Percentiles rank a stretch among this genome's conserved stretches.
Conservation (phyloP, 2,113 vertebrate species). For the pig (Sus scrofa) region T2T-Sscrofa CM000827.6:94195001-94195500, state of each 20-base stretch:
- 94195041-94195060: neutral
- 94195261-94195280: neutral
- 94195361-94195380: neutral
- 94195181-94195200: conserved; percentile 6
- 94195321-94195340: conserved; percentile 5
- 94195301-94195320: neutral
- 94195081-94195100: neutral
- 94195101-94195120: neutral
- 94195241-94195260: neutral
- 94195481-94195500: too few relatives aligned
- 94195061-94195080: neutral
- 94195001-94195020: conserved; percentile 2
- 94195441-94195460: too few relatives aligned
- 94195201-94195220: neutral
- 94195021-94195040: neutral
- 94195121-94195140: neutral
- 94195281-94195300: neutral
- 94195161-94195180: neutral
- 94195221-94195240: neutral
- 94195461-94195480: too few relatives aligned
- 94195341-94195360: neutral
- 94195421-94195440: too few relatives aligned
- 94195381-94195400: neutral
- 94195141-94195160: neutral
- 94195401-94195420: too few relatives aligned